Conservation (phyloP, 1,140 invertebrate species). For the Platyura marginata region DNA sequence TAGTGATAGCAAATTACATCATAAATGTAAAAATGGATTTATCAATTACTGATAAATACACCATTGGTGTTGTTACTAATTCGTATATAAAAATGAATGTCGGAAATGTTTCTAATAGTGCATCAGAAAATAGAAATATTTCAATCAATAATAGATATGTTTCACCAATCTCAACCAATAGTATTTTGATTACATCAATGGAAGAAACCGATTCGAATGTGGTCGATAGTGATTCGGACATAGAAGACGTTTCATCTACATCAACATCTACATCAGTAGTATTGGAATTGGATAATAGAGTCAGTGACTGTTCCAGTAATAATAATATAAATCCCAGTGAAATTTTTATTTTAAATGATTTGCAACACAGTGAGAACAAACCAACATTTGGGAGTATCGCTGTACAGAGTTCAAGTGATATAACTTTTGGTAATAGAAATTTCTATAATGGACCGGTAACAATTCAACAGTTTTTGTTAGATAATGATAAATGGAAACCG, state of each 20-base stretch:
- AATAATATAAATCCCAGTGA: background rate
- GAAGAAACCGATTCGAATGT: constrained; percentile 18
- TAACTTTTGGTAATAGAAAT: constrained; percentile 42
- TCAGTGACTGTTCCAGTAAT: background rate
- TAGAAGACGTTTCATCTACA: constrained; percentile 7
- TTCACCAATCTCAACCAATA: no score
- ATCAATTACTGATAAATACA: no score
- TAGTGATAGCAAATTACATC: no score
- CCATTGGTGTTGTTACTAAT: no score
- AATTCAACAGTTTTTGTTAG: constrained; percentile 38
- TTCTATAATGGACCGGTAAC: constrained; percentile 43
- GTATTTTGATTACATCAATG: constrained; percentile 19
- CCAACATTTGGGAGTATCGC: constrained; percentile 31
- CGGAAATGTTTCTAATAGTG: no score
- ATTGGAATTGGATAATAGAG: constrained; percentile 8
- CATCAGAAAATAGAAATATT: no score
- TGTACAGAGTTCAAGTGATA: constrained; percentile 34
- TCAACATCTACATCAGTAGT: constrained; percentile 14
- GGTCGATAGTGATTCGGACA: constrained; percentile 19
- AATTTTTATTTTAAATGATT: constrained; percentile 4
- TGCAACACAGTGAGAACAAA: constrained; percentile 6
- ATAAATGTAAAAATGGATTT: no score
- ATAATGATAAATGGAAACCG: constrained; percentile 19
- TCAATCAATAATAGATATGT: no score
- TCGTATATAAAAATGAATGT: no score